Conservation (phyloP, 2,888 invertebrate species). For the Calephelis perditalis region DNA sequence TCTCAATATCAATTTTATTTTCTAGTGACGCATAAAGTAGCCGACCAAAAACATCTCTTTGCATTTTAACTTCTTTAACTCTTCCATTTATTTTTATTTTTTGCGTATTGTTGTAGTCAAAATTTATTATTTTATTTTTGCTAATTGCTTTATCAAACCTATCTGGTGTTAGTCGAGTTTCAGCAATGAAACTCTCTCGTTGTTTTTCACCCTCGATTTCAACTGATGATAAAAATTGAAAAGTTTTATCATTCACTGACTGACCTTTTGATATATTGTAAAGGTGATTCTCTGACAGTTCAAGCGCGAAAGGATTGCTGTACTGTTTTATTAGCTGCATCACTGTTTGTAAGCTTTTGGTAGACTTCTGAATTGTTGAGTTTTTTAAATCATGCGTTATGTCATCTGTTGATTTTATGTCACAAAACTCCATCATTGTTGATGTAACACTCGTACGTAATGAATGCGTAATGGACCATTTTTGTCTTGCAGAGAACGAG, state of each 20-base stretch:
- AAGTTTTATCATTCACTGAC: slow-evolving; percentile 16
- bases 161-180: slow-evolving; percentile 19
- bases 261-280: slow-evolving; percentile 22
- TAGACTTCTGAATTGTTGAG: slow-evolving; percentile 20
- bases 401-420: slow-evolving; percentile 21
- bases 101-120: slow-evolving; percentile 19
- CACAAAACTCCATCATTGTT: slow-evolving; percentile 23
- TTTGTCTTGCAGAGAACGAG: slow-evolving; percentile 21
- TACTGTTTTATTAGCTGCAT: slow-evolving; percentile 20
- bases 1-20: slow-evolving; percentile 23
- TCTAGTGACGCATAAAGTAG: slow-evolving; percentile 21
- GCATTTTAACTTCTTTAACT: slow-evolving; percentile 23
- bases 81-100: slow-evolving; percentile 20
- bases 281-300: slow-evolving; percentile 17
- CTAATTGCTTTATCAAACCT: slow-evolving; percentile 21
- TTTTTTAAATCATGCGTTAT: slow-evolving; percentile 26
- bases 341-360: slow-evolving; percentile 21
- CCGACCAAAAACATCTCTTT: slow-evolving; percentile 22
- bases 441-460: slow-evolving; percentile 21
- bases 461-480: slow-evolving; percentile 20
- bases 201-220: slow-evolving; percentile 19
- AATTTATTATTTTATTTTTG: slow-evolving; percentile 22
- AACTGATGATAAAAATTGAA: slow-evolving; percentile 17
- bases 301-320: slow-evolving; percentile 18
- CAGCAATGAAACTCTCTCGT: slow-evolving; percentile 17